phyloP scores from a whole-genome alignment of 2,797 vertebrate species.

The Coregonus ussuriensis region DNA sequence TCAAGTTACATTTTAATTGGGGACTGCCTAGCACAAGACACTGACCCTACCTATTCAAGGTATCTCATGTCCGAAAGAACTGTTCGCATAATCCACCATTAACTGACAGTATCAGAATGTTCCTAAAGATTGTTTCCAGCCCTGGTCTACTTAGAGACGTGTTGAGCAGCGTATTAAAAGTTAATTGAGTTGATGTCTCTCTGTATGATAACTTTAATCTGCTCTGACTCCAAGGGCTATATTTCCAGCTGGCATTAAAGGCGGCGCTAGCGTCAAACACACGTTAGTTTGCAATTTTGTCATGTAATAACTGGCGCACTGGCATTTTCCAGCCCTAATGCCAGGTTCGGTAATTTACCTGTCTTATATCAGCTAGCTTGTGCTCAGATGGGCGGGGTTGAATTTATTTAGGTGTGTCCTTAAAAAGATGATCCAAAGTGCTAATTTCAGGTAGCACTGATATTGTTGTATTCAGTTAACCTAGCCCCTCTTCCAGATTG shows the following conservation, averaged over 20 bases:
- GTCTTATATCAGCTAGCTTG: no score
- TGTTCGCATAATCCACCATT: neutral
- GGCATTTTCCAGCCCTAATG: no score
- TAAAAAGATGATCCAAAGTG: no score
- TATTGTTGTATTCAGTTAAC: no score
- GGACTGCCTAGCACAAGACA: neutral
- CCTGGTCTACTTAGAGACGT: conserved; percentile 53
- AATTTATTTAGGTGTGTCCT: no score
- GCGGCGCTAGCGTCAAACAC: no score
- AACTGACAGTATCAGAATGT: neutral
- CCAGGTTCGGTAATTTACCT: no score
- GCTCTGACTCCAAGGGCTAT: conserved; percentile 34
- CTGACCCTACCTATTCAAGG: neutral
- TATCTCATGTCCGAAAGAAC: neutral
- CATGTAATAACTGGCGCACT: no score
- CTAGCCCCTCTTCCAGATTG: no score
- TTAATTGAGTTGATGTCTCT: conserved; percentile 46
- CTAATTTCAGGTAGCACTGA: neutral
- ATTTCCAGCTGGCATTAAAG: neutral
- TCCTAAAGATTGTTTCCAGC: no score
- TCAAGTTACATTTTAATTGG: neutral
- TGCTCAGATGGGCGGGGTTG: no score
- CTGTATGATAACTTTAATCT: conserved; percentile 62
- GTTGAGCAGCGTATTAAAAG: conserved; percentile 55
- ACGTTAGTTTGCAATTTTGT: no score